phyloP scores from a whole-genome alignment of 2,888 invertebrate genomes.

The Ommatoiulus sabulosus region DNA sequence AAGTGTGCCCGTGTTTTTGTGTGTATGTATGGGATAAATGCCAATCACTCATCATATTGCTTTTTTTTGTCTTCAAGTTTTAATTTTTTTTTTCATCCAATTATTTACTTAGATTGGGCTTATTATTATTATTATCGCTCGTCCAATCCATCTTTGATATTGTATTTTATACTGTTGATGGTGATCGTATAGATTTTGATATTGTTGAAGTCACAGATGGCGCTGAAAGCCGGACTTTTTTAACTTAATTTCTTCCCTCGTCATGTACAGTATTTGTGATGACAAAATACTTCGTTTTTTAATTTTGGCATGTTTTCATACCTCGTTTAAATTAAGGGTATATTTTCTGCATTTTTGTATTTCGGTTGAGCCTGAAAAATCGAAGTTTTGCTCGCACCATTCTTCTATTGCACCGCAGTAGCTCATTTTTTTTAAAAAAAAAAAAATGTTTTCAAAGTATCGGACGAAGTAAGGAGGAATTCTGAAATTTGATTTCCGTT shows the following conservation, averaged over 20 bases:
- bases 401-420: no score
- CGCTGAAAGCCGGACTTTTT: background rate
- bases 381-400: no score
- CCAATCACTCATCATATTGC: constrained; percentile 11
- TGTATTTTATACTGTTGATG: constrained; percentile 10
- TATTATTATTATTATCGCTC: constrained; percentile 25
- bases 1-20: background rate
- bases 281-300: background rate
- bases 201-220: constrained; percentile 10
- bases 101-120: constrained; percentile 32
- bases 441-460: no score
- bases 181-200: constrained; percentile 12
- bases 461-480: no score
- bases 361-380: no score
- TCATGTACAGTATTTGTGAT: constrained; percentile 2
- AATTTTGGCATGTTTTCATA: background rate
- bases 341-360: no score
- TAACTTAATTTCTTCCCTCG: background rate
- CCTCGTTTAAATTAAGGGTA: no score
- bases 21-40: background rate
- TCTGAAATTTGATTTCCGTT: no score
- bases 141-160: background rate
- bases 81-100: background rate
- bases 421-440: no score
- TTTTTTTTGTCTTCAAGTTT: background rate